Base-by-base conservation (phyloP, 53 echinoderm and acorn worm genomes). In the Apostichopus leukothele region DNA sequence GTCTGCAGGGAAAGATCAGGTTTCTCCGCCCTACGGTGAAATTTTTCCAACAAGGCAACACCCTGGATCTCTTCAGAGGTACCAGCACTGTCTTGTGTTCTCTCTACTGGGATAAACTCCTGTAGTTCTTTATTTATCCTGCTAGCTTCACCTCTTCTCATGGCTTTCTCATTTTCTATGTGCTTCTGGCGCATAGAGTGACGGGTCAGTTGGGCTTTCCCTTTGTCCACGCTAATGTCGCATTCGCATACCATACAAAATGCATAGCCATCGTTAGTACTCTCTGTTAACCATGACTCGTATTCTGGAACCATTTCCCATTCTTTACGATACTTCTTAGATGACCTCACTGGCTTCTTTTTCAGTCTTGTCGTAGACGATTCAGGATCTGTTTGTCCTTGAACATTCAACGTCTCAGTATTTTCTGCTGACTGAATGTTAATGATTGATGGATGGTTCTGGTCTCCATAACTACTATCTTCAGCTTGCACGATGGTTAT, bases 181-280 rank as follows among this genome's bases (percentile, higher is more conserved):
- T 85, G 85, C 50, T 85, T 85, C 66, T 85, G 85, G 5, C 85
- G 27, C 50, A 60, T 26, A 0, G 85, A 59, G 57, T 85, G 85
- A 1, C 85, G 57, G 10, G 66, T 85, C 10, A 85, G 51, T 50
- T 63, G 66, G 50, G 85, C 50, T 51, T 85, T 85, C 12, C 85
- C 85, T 39, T 85, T 85, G 67, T 67, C 67, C 4, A 85, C 67
- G 63, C 57, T 67, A 18, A 85, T 85, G 85, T 85, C 85, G 67
- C 85, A 85, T 67, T 85, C 85, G 50, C 85, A 85, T 63, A 85
- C 61, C 85, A 85, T 63, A 12, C 85, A 85, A 67, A 85, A 85
- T 25, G 66, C 85, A 26, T 27, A 85, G 12, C 85, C 85, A 1
- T 60, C 39, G 9, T 67, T 85, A 9, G 50, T 67, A 50, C 85